Evolutionary conservation across 2,888 invertebrate genomes (phyloP).

Genomic region (Apantesis nais): DNA sequence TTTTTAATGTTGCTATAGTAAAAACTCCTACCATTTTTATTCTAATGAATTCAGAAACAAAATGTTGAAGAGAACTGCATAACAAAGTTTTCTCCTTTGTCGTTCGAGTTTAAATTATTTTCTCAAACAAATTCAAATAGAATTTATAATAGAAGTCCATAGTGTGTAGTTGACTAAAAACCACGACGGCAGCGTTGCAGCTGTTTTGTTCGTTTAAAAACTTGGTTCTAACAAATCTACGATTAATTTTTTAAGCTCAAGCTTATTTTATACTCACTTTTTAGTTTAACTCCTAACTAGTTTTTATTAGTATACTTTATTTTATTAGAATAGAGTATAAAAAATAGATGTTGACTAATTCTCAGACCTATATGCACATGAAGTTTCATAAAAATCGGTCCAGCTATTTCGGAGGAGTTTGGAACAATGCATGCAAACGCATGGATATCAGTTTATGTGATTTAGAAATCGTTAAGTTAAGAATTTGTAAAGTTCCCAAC

Average conservation of each 20-base stretch:
- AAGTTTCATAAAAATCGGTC: too few relatives aligned
- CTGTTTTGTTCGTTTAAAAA: constrained; percentile 62
- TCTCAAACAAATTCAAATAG: constrained; percentile 55
- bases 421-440: too few relatives aligned
- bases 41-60: constrained; percentile 25
- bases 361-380: too few relatives aligned
- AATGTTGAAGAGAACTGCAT: constrained; percentile 35
- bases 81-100: constrained; percentile 43
- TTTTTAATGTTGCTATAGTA: too few relatives aligned
- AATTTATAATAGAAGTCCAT: constrained; percentile 55
- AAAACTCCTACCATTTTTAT: too few relatives aligned
- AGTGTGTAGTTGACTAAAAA: constrained; percentile 47
- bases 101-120: constrained; percentile 53
- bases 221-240: constrained; percentile 41
- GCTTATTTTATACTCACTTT: neutral
- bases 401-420: too few relatives aligned
- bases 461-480: too few relatives aligned
- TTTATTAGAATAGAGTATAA: too few relatives aligned
- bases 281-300: neutral
- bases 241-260: constrained; percentile 44
- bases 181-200: constrained; percentile 32
- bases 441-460: too few relatives aligned
- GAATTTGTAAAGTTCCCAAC: too few relatives aligned
- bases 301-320: too few relatives aligned
- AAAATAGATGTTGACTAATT: too few relatives aligned